phyloP scores from a whole-genome alignment of 2,113 vertebrate genomes.

The Dromas ardeola region DNA sequence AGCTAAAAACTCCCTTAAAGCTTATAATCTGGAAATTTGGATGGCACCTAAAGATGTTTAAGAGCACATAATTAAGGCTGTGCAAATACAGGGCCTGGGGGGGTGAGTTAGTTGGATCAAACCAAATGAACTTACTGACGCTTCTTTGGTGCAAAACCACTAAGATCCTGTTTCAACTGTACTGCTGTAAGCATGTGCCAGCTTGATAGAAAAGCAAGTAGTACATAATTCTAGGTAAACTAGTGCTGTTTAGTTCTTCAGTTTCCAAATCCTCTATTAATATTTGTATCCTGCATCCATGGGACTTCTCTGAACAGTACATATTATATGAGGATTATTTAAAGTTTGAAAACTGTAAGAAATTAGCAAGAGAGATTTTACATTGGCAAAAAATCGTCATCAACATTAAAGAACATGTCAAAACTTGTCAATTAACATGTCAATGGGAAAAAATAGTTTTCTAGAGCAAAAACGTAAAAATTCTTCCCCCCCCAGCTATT shows the following conservation, averaged over 20 bases:
- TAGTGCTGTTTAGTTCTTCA: background rate
- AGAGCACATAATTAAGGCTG: background rate
- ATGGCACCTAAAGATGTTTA: background rate
- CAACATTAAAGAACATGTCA: background rate
- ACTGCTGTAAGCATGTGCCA: background rate
- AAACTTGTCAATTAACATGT: background rate
- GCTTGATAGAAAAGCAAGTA: background rate
- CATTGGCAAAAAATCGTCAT: background rate
- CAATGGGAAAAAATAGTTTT: background rate
- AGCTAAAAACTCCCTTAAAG: background rate
- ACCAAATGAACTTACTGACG: background rate
- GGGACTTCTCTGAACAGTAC: background rate
- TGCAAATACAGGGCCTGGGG: background rate
- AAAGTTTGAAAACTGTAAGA: background rate
- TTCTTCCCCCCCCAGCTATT: accelerated
- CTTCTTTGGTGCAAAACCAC: background rate
- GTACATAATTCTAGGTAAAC: background rate
- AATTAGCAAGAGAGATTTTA: background rate
- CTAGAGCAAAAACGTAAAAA: background rate
- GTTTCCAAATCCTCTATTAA: background rate
- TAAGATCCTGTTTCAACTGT: background rate
- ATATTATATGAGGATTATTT: background rate
- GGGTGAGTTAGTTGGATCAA: background rate
- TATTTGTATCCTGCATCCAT: background rate
- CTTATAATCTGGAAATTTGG: background rate